Evolutionary conservation across 2,113 vertebrate species (phyloP).

Genomic region (Tachuris rubrigastra): DNA sequence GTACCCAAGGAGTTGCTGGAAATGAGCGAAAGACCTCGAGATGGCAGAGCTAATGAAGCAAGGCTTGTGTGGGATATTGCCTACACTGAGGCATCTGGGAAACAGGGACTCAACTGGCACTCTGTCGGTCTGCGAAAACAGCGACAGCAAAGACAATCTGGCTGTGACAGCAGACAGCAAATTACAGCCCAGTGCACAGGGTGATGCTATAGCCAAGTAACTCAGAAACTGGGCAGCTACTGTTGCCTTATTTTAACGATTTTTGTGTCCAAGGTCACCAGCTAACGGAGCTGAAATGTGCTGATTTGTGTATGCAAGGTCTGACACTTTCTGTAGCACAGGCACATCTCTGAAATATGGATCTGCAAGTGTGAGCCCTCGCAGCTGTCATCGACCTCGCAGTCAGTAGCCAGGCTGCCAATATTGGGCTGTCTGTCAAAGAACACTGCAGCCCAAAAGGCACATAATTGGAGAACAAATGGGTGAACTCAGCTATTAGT

Average conservation of each 20-base stretch:
- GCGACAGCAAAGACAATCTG: background rate
- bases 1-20: background rate
- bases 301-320: background rate
- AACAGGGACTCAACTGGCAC: background rate
- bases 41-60: background rate
- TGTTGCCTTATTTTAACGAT: background rate
- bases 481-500: background rate
- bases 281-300: background rate
- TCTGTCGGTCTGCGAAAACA: background rate
- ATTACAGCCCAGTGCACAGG: background rate
- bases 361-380: background rate
- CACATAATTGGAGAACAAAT: background rate
- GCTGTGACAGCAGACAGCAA: background rate
- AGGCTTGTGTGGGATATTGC: background rate
- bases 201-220: background rate
- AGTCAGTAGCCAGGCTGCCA: background rate
- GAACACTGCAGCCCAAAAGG: background rate
- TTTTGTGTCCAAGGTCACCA: background rate
- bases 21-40: fast-evolving
- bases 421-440: background rate
- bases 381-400: fast-evolving
- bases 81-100: background rate
- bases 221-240: background rate
- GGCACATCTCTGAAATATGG: background rate
- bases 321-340: background rate